Percentiles rank a stretch among this genome's conserved stretches.
phyloP scores from a whole-genome alignment of 2,797 vertebrate species.

The Parauchenoglanis ngamensis region DNA sequence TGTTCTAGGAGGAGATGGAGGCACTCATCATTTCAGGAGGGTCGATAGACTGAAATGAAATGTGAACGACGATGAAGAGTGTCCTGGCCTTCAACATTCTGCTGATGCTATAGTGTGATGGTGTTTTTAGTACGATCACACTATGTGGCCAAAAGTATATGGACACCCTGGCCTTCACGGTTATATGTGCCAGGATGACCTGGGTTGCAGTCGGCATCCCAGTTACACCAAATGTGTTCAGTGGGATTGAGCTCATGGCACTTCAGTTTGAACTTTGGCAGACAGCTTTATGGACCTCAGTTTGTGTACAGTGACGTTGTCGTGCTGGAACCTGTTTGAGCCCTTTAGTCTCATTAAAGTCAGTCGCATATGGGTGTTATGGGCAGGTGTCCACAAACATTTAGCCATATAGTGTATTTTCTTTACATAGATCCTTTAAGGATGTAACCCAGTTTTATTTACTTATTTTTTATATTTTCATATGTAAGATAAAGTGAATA shows the following conservation, averaged over 20 bases:
- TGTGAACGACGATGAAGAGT: background rate
- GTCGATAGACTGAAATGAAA: slow-evolving; percentile 5
- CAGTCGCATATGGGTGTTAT: background rate
- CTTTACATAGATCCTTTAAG: background rate
- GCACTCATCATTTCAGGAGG: slow-evolving; percentile 13
- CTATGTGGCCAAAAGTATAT: background rate
- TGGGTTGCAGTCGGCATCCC: background rate
- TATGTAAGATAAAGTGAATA: background rate
- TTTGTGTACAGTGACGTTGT: background rate
- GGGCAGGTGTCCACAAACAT: background rate
- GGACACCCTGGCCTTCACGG: background rate
- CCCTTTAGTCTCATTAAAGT: no score
- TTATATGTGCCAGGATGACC: background rate
- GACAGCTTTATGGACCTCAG: background rate
- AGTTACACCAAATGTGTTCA: background rate
- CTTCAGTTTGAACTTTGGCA: background rate
- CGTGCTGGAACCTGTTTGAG: background rate
- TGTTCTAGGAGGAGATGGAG: slow-evolving; percentile 12
- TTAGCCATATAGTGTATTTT: background rate
- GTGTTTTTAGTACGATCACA: background rate
- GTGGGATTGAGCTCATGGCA: background rate
- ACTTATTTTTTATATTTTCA: background rate
- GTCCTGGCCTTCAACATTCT: slow-evolving; percentile 13
- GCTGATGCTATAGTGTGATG: background rate
- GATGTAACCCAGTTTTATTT: background rate